Conservation (phyloP, 2,113 vertebrate species). For the Pelecanus crispus region DNA sequence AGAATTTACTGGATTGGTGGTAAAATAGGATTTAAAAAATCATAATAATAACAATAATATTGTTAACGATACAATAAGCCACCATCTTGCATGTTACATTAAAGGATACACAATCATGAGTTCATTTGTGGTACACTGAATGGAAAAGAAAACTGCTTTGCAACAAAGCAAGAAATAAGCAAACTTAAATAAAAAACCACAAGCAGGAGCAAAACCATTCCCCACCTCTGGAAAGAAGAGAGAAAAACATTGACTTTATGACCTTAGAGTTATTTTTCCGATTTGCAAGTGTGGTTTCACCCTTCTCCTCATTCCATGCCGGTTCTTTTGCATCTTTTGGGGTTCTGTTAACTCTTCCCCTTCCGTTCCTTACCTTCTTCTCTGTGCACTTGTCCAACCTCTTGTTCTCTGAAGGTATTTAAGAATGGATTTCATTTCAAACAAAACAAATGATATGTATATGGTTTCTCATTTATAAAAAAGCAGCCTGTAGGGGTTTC, state of each 20-base stretch:
- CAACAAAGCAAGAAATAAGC: slow-evolving; percentile 70
- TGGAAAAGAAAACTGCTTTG: slow-evolving; percentile 68
- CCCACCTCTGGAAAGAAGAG: slow-evolving; percentile 61
- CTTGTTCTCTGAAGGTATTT: slow-evolving; percentile 62
- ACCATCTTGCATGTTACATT: slow-evolving; percentile 52
- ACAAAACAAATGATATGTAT: slow-evolving; percentile 42
- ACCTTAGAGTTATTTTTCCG: slow-evolving; percentile 54
- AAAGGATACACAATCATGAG: slow-evolving; percentile 34
- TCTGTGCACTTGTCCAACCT: slow-evolving; percentile 52
- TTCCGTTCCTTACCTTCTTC: neutral
- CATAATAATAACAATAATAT: neutral
- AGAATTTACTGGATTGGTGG: slow-evolving; percentile 66
- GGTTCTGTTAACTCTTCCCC: slow-evolving; percentile 36
- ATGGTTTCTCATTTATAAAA: slow-evolving; percentile 67
- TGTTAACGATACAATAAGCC: slow-evolving; percentile 10
- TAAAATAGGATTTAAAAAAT: slow-evolving; percentile 24
- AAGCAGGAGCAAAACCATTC: slow-evolving; percentile 59
- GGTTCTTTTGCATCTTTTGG: slow-evolving; percentile 52
- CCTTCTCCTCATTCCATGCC: slow-evolving; percentile 19
- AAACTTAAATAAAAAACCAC: slow-evolving; percentile 40
- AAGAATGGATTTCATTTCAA: slow-evolving; percentile 57
- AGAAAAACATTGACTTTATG: slow-evolving; percentile 58
- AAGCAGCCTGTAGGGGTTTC: slow-evolving; percentile 73
- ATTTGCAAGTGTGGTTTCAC: slow-evolving; percentile 32
- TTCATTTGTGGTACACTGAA: slow-evolving; percentile 58